A percentile compares a stretch with the other conserved stretches of the same genome.
Evolutionary conservation across 2,113 vertebrate species (phyloP).

Genomic region (Dendrocopos noguchii): DNA sequence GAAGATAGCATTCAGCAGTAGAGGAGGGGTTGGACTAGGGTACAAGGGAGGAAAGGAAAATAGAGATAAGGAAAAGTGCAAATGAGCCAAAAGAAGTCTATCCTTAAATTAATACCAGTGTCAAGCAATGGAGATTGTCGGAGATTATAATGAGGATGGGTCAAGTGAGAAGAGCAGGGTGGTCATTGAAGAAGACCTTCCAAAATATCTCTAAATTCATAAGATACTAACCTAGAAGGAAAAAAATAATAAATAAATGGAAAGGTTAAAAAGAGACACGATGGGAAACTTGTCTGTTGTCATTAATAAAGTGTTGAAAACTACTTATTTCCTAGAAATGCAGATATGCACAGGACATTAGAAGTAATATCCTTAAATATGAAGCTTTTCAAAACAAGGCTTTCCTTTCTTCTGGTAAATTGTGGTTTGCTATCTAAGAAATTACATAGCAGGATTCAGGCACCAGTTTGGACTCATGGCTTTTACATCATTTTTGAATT

Average conservation of each 20-base stretch:
- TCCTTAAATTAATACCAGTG: neutral
- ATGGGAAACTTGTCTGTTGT: neutral
- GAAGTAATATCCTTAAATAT: neutral
- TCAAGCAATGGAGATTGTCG: neutral
- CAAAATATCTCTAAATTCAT: neutral
- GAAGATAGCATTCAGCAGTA: neutral
- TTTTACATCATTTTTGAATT: conserved; percentile 10
- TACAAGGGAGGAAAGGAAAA: neutral
- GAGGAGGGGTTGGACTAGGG: fast-evolving
- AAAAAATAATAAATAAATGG: neutral
- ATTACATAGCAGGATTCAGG: neutral
- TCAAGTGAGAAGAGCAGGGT: fast-evolving
- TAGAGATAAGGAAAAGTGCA: neutral
- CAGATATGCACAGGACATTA: neutral
- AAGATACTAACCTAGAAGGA: neutral
- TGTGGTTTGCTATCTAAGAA: neutral
- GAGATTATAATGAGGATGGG: neutral
- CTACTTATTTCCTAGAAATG: neutral
- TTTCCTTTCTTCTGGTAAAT: neutral
- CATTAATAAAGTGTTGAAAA: neutral
- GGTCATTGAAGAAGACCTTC: neutral
- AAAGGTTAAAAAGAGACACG: neutral
- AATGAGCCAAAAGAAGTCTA: neutral
- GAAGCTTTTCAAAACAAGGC: neutral
- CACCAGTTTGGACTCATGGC: neutral